Evolutionary conservation across 2,797 vertebrate genomes (phyloP).

Genomic region (Allochrocebus solatus): DNA sequence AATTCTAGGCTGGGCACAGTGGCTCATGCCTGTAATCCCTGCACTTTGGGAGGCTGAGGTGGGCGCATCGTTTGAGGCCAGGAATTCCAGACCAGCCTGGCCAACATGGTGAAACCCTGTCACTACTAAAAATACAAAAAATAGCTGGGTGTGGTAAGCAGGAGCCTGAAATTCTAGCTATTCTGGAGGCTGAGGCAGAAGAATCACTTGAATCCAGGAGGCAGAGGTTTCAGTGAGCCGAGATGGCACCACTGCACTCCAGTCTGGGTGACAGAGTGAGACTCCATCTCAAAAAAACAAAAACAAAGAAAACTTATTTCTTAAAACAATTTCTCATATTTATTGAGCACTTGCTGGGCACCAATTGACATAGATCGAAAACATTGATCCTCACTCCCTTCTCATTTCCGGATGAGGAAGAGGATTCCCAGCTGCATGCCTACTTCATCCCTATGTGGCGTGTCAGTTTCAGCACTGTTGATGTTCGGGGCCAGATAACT

Average conservation of each 20-base stretch:
- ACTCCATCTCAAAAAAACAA: not conserved
- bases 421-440: not conserved
- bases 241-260: not conserved
- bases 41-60: not conserved
- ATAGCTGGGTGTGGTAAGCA: not conserved
- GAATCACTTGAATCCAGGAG: not conserved
- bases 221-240: not conserved
- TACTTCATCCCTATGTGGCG: not conserved
- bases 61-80: not conserved
- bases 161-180: not conserved
- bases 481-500: not conserved
- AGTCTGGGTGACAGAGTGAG: not conserved
- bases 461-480: not conserved
- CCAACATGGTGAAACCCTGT: not conserved
- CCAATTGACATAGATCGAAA: rapidly evolving
- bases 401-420: not conserved
- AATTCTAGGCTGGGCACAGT: not conserved
- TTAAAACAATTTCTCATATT: not conserved
- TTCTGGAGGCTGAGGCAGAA: not conserved
- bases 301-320: not conserved
- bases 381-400: rapidly evolving
- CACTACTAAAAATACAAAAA: not conserved
- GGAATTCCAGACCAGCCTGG: not conserved
- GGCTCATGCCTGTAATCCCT: not conserved
- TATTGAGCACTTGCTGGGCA: not conserved